phyloP scores from a whole-genome alignment of 2,113 vertebrate genomes.

The Ranitomeya variabilis region DNA sequence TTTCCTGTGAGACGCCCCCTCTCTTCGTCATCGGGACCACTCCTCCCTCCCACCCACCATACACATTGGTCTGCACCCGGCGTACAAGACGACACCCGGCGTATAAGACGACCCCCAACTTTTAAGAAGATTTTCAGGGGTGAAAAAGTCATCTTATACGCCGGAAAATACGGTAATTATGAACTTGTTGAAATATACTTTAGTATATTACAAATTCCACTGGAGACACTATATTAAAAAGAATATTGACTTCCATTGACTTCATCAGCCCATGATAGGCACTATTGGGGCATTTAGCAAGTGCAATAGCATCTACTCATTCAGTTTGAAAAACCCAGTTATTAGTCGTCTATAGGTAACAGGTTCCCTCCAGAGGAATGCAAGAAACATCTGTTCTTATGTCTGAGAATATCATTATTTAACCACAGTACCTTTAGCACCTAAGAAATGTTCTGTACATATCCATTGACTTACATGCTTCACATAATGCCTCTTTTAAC shows the following conservation, averaged over 20 bases:
- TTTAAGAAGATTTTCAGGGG: no score
- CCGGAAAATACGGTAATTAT: no score
- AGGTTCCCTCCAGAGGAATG: background rate
- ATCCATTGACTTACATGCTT: background rate
- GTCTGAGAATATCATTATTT: background rate
- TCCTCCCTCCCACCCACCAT: no score
- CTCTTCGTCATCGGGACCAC: no score
- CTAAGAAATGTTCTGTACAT: background rate
- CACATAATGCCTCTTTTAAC: background rate
- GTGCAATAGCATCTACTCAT: background rate
- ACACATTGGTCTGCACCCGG: no score
- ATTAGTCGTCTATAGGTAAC: background rate
- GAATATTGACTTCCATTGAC: background rate
- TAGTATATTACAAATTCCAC: no score
- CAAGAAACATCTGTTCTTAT: background rate
- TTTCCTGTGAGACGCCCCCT: no score
- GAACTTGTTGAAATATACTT: no score
- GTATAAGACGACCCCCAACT: no score
- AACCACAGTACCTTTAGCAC: background rate
- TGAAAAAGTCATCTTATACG: no score
- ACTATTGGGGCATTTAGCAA: background rate
- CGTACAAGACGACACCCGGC: no score
- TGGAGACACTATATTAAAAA: background rate
- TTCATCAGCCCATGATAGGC: background rate
- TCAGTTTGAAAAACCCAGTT: background rate